Evolutionary conservation across 2,888 invertebrate species (phyloP).

Genomic region (Chrysolina haemoptera): DNA sequence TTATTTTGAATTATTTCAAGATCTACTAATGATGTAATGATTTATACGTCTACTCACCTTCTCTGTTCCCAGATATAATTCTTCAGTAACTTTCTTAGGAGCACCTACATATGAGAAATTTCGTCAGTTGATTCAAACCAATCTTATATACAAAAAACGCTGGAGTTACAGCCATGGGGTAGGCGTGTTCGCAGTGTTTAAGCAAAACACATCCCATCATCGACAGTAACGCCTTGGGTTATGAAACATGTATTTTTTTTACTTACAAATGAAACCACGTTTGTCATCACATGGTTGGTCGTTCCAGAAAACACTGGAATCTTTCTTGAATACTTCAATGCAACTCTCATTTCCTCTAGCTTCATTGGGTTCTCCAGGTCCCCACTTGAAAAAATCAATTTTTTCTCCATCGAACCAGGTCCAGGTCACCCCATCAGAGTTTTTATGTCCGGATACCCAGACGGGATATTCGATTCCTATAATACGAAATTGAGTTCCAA

Average conservation of each 20-base stretch:
- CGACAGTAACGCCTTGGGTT: no score
- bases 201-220: background rate
- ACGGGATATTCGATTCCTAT: background rate
- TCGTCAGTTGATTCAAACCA: no score
- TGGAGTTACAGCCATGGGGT: no score
- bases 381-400: slow-evolving; percentile 27
- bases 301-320: slow-evolving; percentile 30
- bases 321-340: slow-evolving; percentile 26
- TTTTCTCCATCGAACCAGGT: slow-evolving; percentile 22
- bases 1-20: no score
- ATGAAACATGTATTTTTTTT: background rate
- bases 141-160: no score
- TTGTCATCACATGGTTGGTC: slow-evolving; percentile 37
- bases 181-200: no score
- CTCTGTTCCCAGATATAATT: no score
- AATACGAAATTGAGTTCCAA: no score
- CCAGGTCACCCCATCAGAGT: slow-evolving; percentile 11
- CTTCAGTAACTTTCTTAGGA: no score
- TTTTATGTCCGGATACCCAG: slow-evolving; percentile 34
- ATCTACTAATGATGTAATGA: no score
- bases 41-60: no score
- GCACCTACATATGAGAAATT: no score
- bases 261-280: slow-evolving; percentile 33
- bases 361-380: slow-evolving; percentile 29
- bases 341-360: slow-evolving; percentile 30